Evolutionary conservation across 2,797 vertebrate genomes (phyloP).

Genomic region (Mastacembelus armatus): DNA sequence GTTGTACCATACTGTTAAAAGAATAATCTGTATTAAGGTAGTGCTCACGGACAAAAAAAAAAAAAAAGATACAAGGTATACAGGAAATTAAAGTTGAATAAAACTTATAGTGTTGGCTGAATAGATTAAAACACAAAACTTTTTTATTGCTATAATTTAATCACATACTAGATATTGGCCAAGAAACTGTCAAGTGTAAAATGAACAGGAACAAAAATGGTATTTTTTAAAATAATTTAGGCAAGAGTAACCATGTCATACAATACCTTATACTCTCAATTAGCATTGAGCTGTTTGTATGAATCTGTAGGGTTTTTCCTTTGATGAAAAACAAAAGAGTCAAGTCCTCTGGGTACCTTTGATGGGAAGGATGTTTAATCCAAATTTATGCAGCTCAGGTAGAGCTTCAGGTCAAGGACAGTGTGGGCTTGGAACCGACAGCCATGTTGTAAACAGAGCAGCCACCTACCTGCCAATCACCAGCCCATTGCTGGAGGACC

Average conservation of each 20-base stretch:
- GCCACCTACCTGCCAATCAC: constrained; percentile 85
- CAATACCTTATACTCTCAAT: not conserved
- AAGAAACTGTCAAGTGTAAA: not conserved
- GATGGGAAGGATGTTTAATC: constrained; percentile 66
- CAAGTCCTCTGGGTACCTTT: constrained; percentile 62
- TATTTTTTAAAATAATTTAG: constrained; percentile 4
- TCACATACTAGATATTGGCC: not conserved
- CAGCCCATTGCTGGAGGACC: constrained; percentile 72
- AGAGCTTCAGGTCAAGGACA: constrained; percentile 82
- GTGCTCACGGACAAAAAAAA: constrained; percentile 17
- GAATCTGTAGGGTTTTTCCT: constrained; percentile 47
- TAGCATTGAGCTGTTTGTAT: constrained; percentile 40
- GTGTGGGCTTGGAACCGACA: constrained; percentile 66
- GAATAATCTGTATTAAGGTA: constrained; percentile 27
- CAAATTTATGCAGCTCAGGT: constrained; percentile 79
- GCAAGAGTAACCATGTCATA: not conserved
- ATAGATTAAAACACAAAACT: too few relatives aligned
- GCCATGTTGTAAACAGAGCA: constrained; percentile 80
- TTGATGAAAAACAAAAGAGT: constrained; percentile 59
- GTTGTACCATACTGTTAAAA: constrained; percentile 48
- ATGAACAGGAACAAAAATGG: not conserved
- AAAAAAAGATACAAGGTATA: not conserved
- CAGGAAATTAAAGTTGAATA: constrained; percentile 28
- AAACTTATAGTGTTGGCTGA: not conserved
- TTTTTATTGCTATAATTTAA: not conserved